Percentiles rank a stretch among this genome's conserved stretches.
phyloP scores from a whole-genome alignment of 2,113 vertebrate species.

The Pongo abelii region DNA sequence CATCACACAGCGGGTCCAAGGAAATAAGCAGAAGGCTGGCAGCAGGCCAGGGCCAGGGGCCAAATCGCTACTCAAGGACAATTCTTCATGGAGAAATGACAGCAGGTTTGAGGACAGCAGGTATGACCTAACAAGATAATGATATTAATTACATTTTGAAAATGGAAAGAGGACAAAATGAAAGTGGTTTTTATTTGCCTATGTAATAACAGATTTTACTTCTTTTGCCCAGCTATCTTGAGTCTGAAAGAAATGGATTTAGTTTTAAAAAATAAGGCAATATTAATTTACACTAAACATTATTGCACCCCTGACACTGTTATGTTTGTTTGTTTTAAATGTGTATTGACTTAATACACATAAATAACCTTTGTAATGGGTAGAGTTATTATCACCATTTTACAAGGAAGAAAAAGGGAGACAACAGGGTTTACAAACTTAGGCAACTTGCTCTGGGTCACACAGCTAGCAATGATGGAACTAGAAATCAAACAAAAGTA shows the following conservation, averaged over 20 bases:
- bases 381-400: not conserved
- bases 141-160: slow-evolving; percentile 59
- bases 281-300: not conserved
- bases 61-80: slow-evolving; percentile 46
- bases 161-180: not conserved
- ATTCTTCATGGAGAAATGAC: slow-evolving; percentile 54
- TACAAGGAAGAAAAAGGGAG: not conserved
- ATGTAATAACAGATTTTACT: not conserved
- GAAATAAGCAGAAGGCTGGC: slow-evolving; percentile 57
- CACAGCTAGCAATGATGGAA: not conserved
- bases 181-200: not conserved
- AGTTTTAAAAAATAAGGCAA: not conserved
- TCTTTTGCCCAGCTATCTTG: not conserved
- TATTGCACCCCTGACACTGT: not conserved
- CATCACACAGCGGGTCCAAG: slow-evolving; percentile 47
- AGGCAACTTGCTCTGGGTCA: not conserved
- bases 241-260: not conserved
- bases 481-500: not conserved
- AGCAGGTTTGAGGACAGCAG: slow-evolving; percentile 63
- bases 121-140: slow-evolving; percentile 62
- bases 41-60: slow-evolving; percentile 54
- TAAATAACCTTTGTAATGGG: not conserved
- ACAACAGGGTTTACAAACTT: not conserved
- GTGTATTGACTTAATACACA: not conserved
- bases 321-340: not conserved